These are phyloP conservation scores for Drosophila sproati DNA, from an alignment of 1,140 invertebrate genomes.

Conservation along the genomic window DNA sequence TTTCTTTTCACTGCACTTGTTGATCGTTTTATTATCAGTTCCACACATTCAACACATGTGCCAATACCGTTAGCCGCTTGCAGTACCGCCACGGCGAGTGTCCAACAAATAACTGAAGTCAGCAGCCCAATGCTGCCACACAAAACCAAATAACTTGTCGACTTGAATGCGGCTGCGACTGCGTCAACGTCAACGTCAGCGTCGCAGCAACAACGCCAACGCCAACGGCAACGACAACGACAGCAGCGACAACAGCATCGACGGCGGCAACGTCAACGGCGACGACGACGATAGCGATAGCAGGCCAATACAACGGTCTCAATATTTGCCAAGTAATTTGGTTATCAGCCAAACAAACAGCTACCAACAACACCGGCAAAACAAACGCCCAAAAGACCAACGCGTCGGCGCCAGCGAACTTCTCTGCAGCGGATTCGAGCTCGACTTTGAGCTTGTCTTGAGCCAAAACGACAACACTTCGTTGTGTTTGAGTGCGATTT, in stretches of 20 bases:
- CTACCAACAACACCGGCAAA: conserved; percentile 51
- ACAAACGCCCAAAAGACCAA: conserved; percentile 47
- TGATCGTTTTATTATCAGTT: conserved; percentile 1
- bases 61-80: conserved; percentile 57
- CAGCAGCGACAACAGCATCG: conserved; percentile 7
- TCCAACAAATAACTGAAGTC: conserved; percentile 81
- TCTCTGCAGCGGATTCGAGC: conserved; percentile 14
- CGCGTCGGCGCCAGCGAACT: conserved; percentile 24
- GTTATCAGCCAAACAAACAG: conserved; percentile 61
- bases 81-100: conserved; percentile 73
- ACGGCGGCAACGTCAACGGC: conserved; percentile 20
- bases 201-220: conserved; percentile 19
- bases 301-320: conserved; percentile 22
- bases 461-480: conserved; percentile 7
- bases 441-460: conserved; percentile 36
- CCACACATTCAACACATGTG: conserved; percentile 12
- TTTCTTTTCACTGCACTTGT: conserved; percentile 20
- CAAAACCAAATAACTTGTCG: conserved; percentile 75
- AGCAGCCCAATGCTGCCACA: conserved; percentile 73
- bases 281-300: conserved; percentile 22
- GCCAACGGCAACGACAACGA: conserved; percentile 21
- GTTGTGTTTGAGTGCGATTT: conserved; percentile 60
- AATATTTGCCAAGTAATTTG: conserved; percentile 36
- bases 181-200: conserved; percentile 33
- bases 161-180: conserved; percentile 34